phyloP scores from a whole-genome alignment of 1,140 invertebrate genomes.

The Odontomachus brunneus region DNA sequence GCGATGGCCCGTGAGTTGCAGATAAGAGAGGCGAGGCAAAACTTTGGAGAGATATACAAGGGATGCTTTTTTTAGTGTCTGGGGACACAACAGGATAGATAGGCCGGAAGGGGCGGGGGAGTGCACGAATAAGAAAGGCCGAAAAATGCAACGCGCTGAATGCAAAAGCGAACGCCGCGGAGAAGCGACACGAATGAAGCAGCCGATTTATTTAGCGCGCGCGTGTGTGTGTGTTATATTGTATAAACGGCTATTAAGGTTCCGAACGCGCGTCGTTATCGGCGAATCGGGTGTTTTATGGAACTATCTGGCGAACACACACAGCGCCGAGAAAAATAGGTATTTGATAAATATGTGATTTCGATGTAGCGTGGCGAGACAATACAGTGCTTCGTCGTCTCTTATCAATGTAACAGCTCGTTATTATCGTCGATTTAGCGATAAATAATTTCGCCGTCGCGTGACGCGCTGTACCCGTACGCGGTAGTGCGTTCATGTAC shows the following conservation, averaged over 20 bases:
- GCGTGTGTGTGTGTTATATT: neutral
- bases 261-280: neutral
- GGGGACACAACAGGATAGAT: constrained; percentile 23
- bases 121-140: constrained; percentile 26
- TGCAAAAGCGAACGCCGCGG: constrained; percentile 7
- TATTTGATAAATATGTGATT: too few relatives aligned
- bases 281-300: neutral
- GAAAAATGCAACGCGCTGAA: constrained; percentile 44
- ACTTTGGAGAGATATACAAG: constrained; percentile 31
- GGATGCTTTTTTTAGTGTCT: constrained; percentile 48
- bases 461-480: too few relatives aligned
- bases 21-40: constrained; percentile 47
- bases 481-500: neutral
- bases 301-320: neutral
- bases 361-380: too few relatives aligned
- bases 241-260: neutral
- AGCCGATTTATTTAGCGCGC: constrained; percentile 1
- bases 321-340: too few relatives aligned
- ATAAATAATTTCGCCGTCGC: too few relatives aligned
- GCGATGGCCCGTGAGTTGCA: constrained; percentile 52
- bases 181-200: neutral
- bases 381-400: too few relatives aligned
- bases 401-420: too few relatives aligned
- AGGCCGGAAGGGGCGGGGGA: neutral
- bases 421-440: too few relatives aligned